Percentiles rank a stretch among this genome's conserved stretches.
Conservation (phyloP, 2,888 invertebrate species). For the Epistrophe eligans region DNA sequence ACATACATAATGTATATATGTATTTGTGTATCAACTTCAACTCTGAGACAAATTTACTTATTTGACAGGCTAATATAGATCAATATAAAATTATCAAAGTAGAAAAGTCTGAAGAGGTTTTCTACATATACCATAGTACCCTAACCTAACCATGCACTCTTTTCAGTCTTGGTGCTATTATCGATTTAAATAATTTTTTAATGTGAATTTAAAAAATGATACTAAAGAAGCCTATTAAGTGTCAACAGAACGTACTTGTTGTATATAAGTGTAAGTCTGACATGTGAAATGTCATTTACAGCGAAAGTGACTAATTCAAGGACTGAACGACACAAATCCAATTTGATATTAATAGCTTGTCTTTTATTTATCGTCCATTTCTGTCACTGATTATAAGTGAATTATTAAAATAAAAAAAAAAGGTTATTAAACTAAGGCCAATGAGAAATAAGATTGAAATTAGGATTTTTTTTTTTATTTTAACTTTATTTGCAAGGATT, state of each 20-base stretch:
- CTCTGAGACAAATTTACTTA: neutral
- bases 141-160: neutral
- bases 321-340: constrained; percentile 40
- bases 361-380: constrained; percentile 9
- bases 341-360: constrained; percentile 29
- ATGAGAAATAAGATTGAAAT: neutral
- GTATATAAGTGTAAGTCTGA: constrained; percentile 31
- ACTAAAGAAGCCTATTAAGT: constrained; percentile 41
- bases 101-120: constrained; percentile 7
- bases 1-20: neutral
- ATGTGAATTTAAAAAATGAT: constrained; percentile 39
- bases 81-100: constrained; percentile 11
- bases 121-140: neutral
- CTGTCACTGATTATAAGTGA: constrained; percentile 23
- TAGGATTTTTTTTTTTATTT: neutral
- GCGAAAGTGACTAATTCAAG: constrained; percentile 26
- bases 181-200: constrained; percentile 39
- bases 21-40: neutral
- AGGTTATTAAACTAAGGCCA: constrained; percentile 38
- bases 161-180: neutral
- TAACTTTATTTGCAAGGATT: neutral
- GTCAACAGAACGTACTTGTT: constrained; percentile 17
- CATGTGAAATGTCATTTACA: constrained; percentile 33
- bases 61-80: neutral
- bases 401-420: constrained; percentile 20